Evolutionary conservation across 2,888 invertebrate genomes (phyloP).

Genomic region (Stenotaenia linearis): DNA sequence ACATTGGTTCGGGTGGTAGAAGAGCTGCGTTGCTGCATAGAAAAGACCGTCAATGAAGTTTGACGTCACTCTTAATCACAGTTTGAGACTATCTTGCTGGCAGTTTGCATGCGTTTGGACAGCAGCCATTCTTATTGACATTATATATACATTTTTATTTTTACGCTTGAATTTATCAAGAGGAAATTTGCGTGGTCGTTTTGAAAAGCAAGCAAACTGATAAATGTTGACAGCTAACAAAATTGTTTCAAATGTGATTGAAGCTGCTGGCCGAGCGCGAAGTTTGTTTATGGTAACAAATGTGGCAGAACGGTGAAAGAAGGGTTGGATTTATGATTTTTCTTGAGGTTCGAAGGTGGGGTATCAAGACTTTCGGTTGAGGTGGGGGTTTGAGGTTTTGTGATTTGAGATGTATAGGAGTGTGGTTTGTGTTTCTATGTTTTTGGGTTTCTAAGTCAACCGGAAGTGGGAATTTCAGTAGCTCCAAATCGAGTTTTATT

Average conservation of each 20-base stretch:
- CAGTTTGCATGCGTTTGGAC: slow-evolving; percentile 5
- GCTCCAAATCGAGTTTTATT: too few species aligned
- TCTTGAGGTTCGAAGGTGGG: too few species aligned
- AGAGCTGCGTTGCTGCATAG: background rate
- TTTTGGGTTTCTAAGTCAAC: too few species aligned
- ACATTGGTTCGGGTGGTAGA: too few species aligned
- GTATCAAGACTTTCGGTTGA: too few species aligned
- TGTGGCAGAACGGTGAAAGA: too few species aligned
- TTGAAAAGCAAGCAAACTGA: background rate
- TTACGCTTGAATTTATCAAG: background rate
- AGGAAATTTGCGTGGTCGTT: background rate
- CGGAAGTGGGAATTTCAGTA: too few species aligned
- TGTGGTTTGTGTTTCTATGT: too few species aligned
- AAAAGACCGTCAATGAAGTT: background rate
- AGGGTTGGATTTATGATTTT: too few species aligned
- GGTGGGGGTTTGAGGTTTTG: too few species aligned
- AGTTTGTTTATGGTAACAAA: background rate
- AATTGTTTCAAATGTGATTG: too few species aligned
- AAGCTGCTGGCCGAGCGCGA: background rate
- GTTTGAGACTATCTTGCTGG: background rate
- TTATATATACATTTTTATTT: background rate
- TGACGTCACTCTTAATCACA: slow-evolving; percentile 9
- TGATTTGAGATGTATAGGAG: too few species aligned
- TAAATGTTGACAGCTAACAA: background rate
- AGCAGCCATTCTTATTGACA: background rate